Evolutionary conservation across 2,113 vertebrate species (phyloP).

Genomic region (Petromus typicus): DNA sequence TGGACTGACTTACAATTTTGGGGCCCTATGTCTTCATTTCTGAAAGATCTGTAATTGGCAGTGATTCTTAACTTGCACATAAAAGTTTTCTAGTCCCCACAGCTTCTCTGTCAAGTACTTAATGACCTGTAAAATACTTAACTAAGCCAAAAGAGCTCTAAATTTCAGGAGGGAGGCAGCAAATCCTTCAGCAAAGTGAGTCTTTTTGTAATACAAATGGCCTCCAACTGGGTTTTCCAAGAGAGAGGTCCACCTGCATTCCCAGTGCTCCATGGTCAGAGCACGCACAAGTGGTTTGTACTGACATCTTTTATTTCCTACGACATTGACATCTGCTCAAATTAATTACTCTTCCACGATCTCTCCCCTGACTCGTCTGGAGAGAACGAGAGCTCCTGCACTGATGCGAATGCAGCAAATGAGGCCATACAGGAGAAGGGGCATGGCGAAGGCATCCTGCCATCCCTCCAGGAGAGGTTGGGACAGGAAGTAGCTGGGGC

Average conservation of each 20-base stretch:
- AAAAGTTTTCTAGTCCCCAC: constrained; percentile 63
- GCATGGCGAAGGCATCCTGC: no score
- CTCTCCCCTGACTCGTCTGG: constrained; percentile 60
- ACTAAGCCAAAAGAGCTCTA: constrained; percentile 52
- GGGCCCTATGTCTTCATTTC: constrained; percentile 45
- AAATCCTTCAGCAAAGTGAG: background rate
- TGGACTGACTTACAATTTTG: background rate
- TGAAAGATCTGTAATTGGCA: constrained; percentile 60
- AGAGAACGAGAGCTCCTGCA: background rate
- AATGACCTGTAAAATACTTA: constrained; percentile 71
- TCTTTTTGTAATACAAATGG: background rate
- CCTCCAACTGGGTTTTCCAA: background rate
- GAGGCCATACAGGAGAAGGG: background rate
- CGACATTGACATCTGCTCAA: constrained; percentile 68
- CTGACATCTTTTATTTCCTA: constrained; percentile 52
- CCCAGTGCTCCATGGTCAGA: background rate
- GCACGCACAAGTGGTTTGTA: constrained; percentile 4
- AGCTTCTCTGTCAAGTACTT: constrained; percentile 68
- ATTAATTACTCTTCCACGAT: constrained; percentile 71
- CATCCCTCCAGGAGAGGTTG: background rate
- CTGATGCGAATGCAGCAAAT: background rate
- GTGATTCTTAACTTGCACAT: constrained; percentile 41
- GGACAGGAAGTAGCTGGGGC: rapidly evolving
- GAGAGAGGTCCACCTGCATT: background rate
- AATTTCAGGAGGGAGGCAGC: background rate